Percentiles rank a stretch among this genome's conserved stretches.
Conservation (phyloP, 2,113 vertebrate genomes). For the Circaetus gallicus region DNA sequence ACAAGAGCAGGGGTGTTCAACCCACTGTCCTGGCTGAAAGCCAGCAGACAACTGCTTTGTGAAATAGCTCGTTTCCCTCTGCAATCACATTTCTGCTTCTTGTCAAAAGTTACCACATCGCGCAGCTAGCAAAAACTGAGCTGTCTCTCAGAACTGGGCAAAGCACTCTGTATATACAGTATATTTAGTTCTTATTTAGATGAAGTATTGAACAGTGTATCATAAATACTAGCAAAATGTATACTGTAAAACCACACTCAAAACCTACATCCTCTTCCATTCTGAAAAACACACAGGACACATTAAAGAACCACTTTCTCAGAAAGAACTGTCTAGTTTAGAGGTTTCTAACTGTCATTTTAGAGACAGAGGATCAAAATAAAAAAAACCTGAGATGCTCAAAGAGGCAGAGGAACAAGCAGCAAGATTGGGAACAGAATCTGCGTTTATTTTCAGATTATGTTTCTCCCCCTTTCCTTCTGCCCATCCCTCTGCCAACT, state of each 20-base stretch:
- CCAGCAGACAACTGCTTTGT: constrained; percentile 2
- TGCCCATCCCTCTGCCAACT: background rate
- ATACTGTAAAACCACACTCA: background rate
- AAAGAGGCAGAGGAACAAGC: background rate
- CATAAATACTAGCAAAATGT: background rate
- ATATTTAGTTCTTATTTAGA: background rate
- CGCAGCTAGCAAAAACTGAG: fast-evolving
- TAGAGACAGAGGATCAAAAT: background rate
- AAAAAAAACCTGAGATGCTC: background rate
- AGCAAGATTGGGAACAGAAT: background rate
- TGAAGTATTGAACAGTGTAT: background rate
- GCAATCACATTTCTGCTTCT: background rate
- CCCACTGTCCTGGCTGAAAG: constrained; percentile 44
- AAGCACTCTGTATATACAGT: background rate
- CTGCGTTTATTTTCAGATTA: background rate
- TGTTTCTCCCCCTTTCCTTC: background rate
- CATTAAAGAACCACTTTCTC: background rate
- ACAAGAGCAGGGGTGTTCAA: constrained; percentile 46
- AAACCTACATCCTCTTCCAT: background rate
- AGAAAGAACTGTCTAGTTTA: background rate
- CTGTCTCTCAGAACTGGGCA: background rate
- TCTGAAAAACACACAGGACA: background rate
- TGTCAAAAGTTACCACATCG: background rate
- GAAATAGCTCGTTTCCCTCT: background rate
- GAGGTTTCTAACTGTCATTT: background rate